phyloP scores from a whole-genome alignment of 2,888 invertebrate genomes.

The Galeruca laticollis region DNA sequence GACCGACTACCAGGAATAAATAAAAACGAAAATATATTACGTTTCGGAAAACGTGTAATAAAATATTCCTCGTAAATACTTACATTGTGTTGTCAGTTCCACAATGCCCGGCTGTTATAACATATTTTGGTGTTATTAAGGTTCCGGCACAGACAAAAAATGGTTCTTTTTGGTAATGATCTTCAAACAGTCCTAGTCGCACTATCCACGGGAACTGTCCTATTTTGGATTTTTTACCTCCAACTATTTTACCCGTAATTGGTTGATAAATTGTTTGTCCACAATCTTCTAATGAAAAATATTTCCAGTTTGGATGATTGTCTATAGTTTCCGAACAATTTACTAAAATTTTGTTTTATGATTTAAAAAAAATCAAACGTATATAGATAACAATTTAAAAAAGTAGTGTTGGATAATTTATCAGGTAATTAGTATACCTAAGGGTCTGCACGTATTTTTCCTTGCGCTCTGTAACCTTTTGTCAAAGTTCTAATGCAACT shows the following conservation, averaged over 20 bases:
- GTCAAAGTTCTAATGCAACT: too few species aligned
- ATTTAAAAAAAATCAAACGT: neutral
- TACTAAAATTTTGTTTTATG: neutral
- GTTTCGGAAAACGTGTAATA: too few species aligned
- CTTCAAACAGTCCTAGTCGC: conserved; percentile 68
- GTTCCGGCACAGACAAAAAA: conserved; percentile 76
- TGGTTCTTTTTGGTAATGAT: conserved; percentile 52
- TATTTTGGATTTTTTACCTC: conserved; percentile 71
- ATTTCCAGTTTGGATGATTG: conserved; percentile 28
- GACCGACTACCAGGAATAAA: too few species aligned
- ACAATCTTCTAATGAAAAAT: conserved; percentile 54
- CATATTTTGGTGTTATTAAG: conserved; percentile 77
- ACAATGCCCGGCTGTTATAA: conserved; percentile 86
- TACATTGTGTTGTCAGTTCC: conserved; percentile 43
- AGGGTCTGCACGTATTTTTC: too few species aligned
- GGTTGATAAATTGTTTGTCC: conserved; percentile 49
- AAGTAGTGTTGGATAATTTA: too few species aligned
- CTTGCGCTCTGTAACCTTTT: too few species aligned
- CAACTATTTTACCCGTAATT: conserved; percentile 72
- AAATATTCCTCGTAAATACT: too few species aligned
- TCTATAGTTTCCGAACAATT: conserved; percentile 1
- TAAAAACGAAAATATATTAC: too few species aligned
- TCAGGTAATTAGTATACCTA: too few species aligned
- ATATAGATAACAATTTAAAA: too few species aligned
- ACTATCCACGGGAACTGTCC: conserved; percentile 77